Evolutionary conservation across 2,113 vertebrate genomes (phyloP).

Genomic region (Leptodactylus fuscus): DNA sequence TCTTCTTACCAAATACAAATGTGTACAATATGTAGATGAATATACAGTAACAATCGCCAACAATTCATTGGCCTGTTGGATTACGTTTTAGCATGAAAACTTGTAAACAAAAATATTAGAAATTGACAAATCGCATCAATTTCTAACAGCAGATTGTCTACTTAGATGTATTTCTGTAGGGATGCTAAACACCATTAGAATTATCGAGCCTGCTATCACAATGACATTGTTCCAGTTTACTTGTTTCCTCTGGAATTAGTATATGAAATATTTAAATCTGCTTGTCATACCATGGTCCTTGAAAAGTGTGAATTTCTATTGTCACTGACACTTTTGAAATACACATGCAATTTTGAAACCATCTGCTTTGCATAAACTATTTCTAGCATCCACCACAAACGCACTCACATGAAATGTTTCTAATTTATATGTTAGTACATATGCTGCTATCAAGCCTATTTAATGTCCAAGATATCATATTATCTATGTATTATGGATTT

Average conservation of each 20-base stretch:
- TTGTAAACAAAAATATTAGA: neutral
- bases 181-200: neutral
- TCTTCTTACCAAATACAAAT: no score
- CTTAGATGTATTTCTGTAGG: neutral
- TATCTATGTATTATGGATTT: slow-evolving; percentile 22
- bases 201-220: neutral
- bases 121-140: neutral
- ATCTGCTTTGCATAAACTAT: slow-evolving; percentile 27
- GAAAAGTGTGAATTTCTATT: slow-evolving; percentile 32
- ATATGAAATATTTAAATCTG: slow-evolving; percentile 17
- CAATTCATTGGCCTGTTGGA: neutral
- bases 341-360: slow-evolving; percentile 18
- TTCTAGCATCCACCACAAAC: slow-evolving; percentile 4
- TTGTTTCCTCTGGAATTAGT: neutral
- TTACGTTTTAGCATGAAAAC: neutral
- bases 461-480: slow-evolving; percentile 31
- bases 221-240: neutral
- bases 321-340: slow-evolving; percentile 29
- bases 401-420: slow-evolving; percentile 7
- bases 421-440: neutral
- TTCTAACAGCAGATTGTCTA: neutral
- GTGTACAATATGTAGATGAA: neutral
- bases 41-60: neutral
- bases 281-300: neutral
- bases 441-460: slow-evolving; percentile 28